Evolutionary conservation across 1,140 invertebrate genomes (phyloP).

Genomic region (Phymorhynchus buccinoides): DNA sequence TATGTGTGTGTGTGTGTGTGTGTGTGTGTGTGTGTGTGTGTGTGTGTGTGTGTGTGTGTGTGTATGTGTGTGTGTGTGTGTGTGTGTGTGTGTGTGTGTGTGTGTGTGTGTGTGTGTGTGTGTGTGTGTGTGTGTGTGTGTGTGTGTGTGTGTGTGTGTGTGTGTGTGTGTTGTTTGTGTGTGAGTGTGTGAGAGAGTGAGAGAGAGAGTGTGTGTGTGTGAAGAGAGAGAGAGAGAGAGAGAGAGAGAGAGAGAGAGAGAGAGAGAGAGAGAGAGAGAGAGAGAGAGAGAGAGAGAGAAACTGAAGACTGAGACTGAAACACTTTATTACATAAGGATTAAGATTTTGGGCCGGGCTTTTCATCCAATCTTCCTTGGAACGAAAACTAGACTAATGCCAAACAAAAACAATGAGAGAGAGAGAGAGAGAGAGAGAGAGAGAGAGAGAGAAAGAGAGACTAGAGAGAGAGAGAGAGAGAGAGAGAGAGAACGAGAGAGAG

Average conservation of each 20-base stretch:
- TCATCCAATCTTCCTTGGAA: too few relatives aligned
- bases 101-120: background rate
- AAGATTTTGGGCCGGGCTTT: too few relatives aligned
- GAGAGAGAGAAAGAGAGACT: too few relatives aligned
- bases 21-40: background rate
- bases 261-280: background rate
- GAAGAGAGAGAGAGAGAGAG: background rate
- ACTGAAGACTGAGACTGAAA: too few relatives aligned
- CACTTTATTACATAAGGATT: too few relatives aligned
- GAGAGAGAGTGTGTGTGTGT: background rate
- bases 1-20: background rate
- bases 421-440: too few relatives aligned
- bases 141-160: background rate
- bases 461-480: too few relatives aligned
- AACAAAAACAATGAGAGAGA: too few relatives aligned
- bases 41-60: conserved; percentile 1
- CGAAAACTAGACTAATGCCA: too few relatives aligned
- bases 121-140: background rate
- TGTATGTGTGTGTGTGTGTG: background rate
- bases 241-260: background rate
- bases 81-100: background rate
- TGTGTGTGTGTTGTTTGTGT: background rate
- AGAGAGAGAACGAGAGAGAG: too few relatives aligned
- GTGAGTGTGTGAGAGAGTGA: background rate
- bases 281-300: background rate